A percentile compares a stretch with the other conserved stretches of the same genome.
Conservation (phyloP, 2,888 invertebrate genomes). For the Sinelater perroti region DNA sequence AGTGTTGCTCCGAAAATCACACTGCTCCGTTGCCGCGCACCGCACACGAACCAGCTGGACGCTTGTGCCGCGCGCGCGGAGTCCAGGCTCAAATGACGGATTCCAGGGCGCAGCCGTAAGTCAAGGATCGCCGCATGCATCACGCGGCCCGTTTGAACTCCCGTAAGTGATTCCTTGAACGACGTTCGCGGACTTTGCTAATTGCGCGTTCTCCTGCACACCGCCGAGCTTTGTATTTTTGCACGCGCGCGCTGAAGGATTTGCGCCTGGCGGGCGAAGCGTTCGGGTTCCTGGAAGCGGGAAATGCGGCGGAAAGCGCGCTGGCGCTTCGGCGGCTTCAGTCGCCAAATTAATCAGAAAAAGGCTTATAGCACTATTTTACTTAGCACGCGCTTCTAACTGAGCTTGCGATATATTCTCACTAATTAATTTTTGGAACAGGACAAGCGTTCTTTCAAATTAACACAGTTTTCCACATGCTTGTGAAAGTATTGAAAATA, state of each 20-base stretch:
- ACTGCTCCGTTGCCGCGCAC: too few species aligned
- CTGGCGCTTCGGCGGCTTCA: too few species aligned
- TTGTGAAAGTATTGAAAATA: too few species aligned
- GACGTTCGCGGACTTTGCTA: constrained; percentile 35
- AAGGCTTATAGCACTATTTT: too few species aligned
- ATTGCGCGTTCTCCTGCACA: constrained; percentile 33
- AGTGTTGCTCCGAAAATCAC: too few species aligned
- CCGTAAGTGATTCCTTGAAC: constrained; percentile 34
- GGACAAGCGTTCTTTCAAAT: too few species aligned
- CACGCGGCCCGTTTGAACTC: constrained; percentile 39
- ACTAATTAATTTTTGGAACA: too few species aligned
- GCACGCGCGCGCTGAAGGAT: constrained; percentile 20
- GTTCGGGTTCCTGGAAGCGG: neutral
- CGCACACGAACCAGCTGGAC: constrained; percentile 16
- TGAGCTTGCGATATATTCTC: too few species aligned
- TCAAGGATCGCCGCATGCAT: constrained; percentile 33
- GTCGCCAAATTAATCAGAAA: too few species aligned
- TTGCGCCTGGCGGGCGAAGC: constrained; percentile 22
- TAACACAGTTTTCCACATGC: too few species aligned
- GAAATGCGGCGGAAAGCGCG: constrained; percentile 14
- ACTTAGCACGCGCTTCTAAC: too few species aligned
- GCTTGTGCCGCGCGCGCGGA: constrained; percentile 21
- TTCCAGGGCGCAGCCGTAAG: constrained; percentile 22
- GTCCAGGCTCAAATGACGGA: constrained; percentile 21
- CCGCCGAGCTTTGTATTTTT: constrained; percentile 23